Conservation (phyloP, 2,797 vertebrate genomes). For the Pseudotriccus pelzelni region DNA sequence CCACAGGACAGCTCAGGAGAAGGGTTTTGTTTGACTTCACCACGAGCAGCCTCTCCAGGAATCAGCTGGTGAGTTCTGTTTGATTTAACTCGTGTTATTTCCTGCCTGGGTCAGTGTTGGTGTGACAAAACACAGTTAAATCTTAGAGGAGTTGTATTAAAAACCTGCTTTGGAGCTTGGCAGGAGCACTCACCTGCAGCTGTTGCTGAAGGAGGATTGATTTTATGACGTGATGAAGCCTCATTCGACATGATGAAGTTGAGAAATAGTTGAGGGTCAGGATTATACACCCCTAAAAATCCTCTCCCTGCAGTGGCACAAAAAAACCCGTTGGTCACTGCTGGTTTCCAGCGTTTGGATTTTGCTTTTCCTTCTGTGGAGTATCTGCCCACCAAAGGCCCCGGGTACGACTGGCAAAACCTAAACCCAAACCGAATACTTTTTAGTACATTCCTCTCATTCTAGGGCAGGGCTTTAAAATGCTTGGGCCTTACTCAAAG, state of each 20-base stretch:
- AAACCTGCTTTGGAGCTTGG: accelerated
- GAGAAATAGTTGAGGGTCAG: constrained; percentile 73
- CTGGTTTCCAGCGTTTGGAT: accelerated
- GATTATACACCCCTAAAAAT: constrained; percentile 83
- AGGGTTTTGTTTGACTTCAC: background rate
- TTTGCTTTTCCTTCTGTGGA: background rate
- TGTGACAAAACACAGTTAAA: background rate
- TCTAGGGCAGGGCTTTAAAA: background rate
- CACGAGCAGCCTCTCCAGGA: background rate
- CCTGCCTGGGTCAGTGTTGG: background rate
- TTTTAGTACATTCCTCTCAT: background rate
- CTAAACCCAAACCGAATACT: background rate
- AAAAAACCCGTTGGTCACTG: background rate
- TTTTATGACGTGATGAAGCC: background rate
- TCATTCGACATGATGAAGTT: constrained; percentile 55
- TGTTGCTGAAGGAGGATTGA: background rate
- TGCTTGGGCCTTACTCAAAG: background rate
- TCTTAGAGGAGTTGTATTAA: background rate
- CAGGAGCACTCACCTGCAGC: background rate
- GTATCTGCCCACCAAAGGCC: background rate
- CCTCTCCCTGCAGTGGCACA: constrained; percentile 75
- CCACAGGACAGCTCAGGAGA: background rate
- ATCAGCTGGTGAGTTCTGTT: background rate
- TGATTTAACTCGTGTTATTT: background rate
- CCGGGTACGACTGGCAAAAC: background rate